Evolutionary conservation across 2,113 vertebrate species (phyloP).

Genomic region (Crypturellus undulatus): DNA sequence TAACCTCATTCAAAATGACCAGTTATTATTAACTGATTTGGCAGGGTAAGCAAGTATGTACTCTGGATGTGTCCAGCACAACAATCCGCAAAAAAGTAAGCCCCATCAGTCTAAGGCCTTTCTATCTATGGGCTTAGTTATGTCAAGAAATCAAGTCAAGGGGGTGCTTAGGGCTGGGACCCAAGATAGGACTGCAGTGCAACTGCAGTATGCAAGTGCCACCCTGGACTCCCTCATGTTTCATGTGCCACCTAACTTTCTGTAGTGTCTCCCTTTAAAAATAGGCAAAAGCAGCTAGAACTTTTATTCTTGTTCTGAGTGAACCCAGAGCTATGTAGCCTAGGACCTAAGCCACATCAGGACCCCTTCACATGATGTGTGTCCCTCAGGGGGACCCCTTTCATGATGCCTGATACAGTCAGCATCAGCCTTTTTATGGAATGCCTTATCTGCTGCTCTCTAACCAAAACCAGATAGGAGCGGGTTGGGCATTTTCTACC

Average conservation of each 20-base stretch:
- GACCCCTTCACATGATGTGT: rapidly evolving
- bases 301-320: background rate
- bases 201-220: background rate
- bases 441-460: background rate
- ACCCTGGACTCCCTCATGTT: background rate
- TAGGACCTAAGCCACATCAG: background rate
- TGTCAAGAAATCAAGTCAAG: background rate
- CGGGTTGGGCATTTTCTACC: background rate
- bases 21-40: background rate
- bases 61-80: background rate
- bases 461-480: background rate
- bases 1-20: background rate
- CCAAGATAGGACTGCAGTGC: background rate
- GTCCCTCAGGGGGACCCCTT: background rate
- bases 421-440: background rate
- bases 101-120: background rate
- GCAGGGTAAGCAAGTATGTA: background rate
- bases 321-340: background rate
- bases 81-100: background rate
- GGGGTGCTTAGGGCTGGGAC: background rate
- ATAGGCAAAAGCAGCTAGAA: background rate
- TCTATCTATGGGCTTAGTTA: background rate
- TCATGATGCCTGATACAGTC: background rate
- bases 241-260: background rate
- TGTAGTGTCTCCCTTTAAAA: background rate